Evolutionary conservation across 1,140 invertebrate species (phyloP), one percentile per base, ranked within the genome.

Genomic region (Pararge aegeria): DNA sequence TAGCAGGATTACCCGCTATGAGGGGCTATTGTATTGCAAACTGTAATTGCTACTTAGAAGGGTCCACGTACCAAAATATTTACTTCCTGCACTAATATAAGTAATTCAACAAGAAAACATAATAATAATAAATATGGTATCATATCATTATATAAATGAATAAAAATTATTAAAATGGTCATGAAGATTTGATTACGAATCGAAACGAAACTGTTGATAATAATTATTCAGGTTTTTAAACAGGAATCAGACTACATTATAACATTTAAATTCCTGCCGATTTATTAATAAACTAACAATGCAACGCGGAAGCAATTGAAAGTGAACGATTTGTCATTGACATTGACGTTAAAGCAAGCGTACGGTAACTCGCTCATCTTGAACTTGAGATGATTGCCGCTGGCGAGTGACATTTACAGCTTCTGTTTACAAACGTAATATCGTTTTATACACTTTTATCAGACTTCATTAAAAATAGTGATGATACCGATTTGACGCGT

Each of bases 301-400:
- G 38, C 9, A 42, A 46, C 10, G 18, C 42, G 67, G 62, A 72
- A 73, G 65, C 44, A 70, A 56, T 58, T 55, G 78, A 83, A 87
- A 80, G 80, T 77, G 60, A 77, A 68, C 55, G 61, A 73, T 79
- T 63, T 55, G 83, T 77, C 75, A 80, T 79, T 83, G 75, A 78
- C 72, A 83, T 83, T 81, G 72, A 54, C 42, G 49, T 64, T 68
- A 73, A 72, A 68, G 54, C 29, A 13, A 5, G 34, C 44, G 73
- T 66, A 72, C 64, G 52, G 48, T 52, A n/a, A 20, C 50, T 56
- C 38, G 46, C 68, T 80, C 75, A 73, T 81, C 83, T 83, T 84
- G 83, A 84, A 87, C 83, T 84, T 84, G 80, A 57, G 55, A 62
- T 62, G 66, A 76, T 74, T 50, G 66, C 69, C 62, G 66, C 48